Percentiles rank a stretch among this genome's conserved stretches.
These are phyloP conservation scores for Ceratina australensis DNA, from an alignment of 1,140 invertebrate species.

Conservation along the genomic window DNA sequence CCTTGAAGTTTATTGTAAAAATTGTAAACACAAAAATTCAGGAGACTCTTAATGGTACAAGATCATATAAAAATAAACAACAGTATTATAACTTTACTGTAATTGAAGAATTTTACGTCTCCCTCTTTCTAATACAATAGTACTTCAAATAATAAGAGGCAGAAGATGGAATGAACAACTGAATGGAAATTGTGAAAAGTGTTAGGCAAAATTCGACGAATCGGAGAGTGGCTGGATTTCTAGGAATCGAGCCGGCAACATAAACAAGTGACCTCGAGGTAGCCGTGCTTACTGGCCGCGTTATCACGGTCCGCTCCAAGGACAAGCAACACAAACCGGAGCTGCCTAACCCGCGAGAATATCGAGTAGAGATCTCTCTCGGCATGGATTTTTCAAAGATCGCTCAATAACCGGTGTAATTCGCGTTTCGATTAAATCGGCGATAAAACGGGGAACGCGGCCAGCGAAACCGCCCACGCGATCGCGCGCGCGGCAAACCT, in stretches of 20 bases:
- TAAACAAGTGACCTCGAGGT: not conserved
- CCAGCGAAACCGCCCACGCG: slow-evolving; percentile 49
- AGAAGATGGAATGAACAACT: no score
- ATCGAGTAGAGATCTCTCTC: not conserved
- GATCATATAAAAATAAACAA: no score
- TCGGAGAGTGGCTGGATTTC: slow-evolving; percentile 16
- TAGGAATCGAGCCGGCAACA: slow-evolving; percentile 4
- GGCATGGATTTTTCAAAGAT: slow-evolving; percentile 10
- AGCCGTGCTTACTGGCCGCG: slow-evolving; percentile 1
- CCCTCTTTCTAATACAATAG: no score
- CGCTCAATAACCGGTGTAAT: slow-evolving; percentile 36
- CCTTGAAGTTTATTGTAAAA: no score
- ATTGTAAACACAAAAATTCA: no score
- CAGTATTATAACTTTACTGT: no score
- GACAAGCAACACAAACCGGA: slow-evolving; percentile 13
- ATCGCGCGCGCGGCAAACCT: not conserved
- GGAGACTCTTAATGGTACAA: no score
- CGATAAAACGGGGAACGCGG: slow-evolving; percentile 39
- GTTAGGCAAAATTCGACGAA: not conserved
- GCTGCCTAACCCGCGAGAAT: no score
- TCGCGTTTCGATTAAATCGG: slow-evolving; percentile 39
- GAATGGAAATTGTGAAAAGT: no score
- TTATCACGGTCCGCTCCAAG: slow-evolving; percentile 34
- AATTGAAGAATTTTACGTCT: no score
- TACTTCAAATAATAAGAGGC: no score